Conservation (phyloP, 2,797 vertebrate species). For the Allobates femoralis region DNA sequence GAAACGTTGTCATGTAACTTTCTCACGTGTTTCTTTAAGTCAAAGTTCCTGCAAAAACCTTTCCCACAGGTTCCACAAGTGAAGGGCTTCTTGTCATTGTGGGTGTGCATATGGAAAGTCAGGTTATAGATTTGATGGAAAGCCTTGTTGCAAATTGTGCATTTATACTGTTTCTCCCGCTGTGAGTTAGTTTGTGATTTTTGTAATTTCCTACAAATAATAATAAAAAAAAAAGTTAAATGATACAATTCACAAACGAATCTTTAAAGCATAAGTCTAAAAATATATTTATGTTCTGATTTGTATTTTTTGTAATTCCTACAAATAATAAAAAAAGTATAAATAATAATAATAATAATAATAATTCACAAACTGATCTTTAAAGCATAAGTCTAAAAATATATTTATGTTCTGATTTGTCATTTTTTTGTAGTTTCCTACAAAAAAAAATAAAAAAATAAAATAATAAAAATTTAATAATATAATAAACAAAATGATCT, state of each 20-base stretch:
- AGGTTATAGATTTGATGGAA: constrained; percentile 91
- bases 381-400: too few relatives aligned
- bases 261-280: too few relatives aligned
- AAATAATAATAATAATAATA: too few relatives aligned
- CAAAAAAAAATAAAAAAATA: too few relatives aligned
- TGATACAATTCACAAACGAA: too few relatives aligned
- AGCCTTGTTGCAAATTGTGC: constrained; percentile 89
- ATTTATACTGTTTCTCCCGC: constrained; percentile 91
- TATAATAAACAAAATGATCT: too few relatives aligned
- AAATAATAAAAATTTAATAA: too few relatives aligned
- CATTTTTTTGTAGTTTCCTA: too few relatives aligned
- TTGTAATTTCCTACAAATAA: constrained; percentile 85
- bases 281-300: too few relatives aligned
- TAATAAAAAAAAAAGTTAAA: constrained; percentile 52
- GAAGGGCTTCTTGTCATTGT: constrained; percentile 92
- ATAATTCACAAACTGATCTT: too few relatives aligned
- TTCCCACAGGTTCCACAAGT: constrained; percentile 89
- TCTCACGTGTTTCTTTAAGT: constrained; percentile 90
- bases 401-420: too few relatives aligned
- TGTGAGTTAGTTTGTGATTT: constrained; percentile 91
- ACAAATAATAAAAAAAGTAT: constrained; percentile 37
- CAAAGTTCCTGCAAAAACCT: constrained; percentile 93
- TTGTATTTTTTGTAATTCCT: too few relatives aligned
- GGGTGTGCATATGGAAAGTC: constrained; percentile 92
- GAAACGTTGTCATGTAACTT: constrained; percentile 85